Conservation (phyloP, 2,113 vertebrate genomes). For the Mobula birostris region DNA sequence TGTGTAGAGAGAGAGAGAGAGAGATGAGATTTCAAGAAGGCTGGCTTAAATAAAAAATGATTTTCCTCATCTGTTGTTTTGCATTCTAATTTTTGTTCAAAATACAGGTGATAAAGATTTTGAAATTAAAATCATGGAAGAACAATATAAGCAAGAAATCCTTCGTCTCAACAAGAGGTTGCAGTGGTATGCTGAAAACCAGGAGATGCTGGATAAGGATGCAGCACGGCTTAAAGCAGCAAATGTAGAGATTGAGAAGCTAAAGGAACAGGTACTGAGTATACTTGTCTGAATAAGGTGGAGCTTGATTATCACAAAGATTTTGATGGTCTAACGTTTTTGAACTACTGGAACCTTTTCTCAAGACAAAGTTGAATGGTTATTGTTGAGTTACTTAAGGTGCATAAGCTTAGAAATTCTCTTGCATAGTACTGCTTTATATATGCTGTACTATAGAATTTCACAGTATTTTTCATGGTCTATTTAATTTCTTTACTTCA, state of each 20-base stretch:
- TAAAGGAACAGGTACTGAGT: constrained; percentile 67
- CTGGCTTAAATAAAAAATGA: background rate
- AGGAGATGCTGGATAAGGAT: constrained; percentile 80
- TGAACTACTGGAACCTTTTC: background rate
- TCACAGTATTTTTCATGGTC: no score
- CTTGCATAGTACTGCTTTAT: no score
- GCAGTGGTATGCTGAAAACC: constrained; percentile 87
- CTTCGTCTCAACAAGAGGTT: constrained; percentile 66
- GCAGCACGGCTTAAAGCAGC: constrained; percentile 68
- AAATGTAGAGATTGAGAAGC: constrained; percentile 67
- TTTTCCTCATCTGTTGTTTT: background rate
- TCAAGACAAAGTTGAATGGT: background rate
- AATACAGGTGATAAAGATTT: constrained; percentile 64
- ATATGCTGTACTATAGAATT: no score
- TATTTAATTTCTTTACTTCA: background rate
- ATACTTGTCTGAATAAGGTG: background rate
- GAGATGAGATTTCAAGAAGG: background rate
- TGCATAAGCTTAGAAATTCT: background rate
- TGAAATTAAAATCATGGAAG: constrained; percentile 71
- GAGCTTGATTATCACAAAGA: background rate
- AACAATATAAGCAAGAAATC: constrained; percentile 74
- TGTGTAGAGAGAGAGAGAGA: background rate
- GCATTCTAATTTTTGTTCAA: constrained; percentile 40
- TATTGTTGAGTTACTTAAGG: background rate
- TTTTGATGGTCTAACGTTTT: background rate